Percentiles rank a stretch among this genome's conserved stretches.
These are phyloP conservation scores for Allophyes oxyacanthae DNA, from an alignment of 2,888 invertebrate genomes.

Conservation along the genomic window DNA sequence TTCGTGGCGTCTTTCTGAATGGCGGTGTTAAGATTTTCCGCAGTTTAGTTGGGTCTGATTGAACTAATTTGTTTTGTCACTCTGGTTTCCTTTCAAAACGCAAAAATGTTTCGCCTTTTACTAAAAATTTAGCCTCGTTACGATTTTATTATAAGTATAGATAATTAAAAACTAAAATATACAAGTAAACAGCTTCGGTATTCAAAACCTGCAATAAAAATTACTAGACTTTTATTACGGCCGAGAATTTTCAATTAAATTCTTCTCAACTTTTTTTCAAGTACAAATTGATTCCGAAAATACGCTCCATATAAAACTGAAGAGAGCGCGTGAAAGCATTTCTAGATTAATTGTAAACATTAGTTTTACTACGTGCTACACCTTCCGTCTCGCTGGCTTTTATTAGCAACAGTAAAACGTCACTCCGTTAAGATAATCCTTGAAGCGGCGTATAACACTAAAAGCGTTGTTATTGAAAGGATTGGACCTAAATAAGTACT, in stretches of 20 bases:
- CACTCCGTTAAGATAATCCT: constrained; percentile 66
- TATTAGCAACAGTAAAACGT: constrained; percentile 72
- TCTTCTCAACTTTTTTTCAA: background rate
- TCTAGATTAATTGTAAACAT: constrained; percentile 61
- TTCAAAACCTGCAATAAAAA: no score
- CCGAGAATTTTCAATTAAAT: background rate
- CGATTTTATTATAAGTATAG: no score
- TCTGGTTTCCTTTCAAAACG: no score
- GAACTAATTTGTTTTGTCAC: no score
- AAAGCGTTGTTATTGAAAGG: constrained; percentile 42
- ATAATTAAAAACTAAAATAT: no score
- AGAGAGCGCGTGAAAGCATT: constrained; percentile 53
- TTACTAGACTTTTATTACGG: no score
- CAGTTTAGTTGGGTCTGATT: no score
- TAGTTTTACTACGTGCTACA: constrained; percentile 60
- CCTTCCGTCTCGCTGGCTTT: constrained; percentile 65
- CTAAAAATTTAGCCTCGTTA: no score
- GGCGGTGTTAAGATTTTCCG: no score
- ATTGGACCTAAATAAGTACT: constrained; percentile 24
- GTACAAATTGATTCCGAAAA: constrained; percentile 15
- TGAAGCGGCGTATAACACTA: constrained; percentile 42
- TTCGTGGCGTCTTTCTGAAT: no score
- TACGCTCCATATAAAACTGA: constrained; percentile 25
- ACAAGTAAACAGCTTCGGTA: no score
- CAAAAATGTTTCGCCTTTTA: no score